Conservation (phyloP, 2,888 invertebrate species). For the Seira musarum region DNA sequence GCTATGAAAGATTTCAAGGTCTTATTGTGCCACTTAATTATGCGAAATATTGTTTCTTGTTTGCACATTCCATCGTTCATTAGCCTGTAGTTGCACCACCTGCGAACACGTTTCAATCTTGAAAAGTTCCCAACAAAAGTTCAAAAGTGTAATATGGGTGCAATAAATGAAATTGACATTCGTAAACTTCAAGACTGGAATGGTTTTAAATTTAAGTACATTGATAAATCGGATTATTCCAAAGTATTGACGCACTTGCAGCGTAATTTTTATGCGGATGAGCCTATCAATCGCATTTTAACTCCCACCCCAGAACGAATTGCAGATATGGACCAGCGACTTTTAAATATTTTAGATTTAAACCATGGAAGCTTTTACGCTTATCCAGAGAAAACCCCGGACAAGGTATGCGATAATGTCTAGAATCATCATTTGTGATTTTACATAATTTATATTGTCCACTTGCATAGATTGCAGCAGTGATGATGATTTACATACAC, state of each 20-base stretch:
- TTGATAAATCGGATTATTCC: conserved; percentile 32
- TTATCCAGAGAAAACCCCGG: conserved; percentile 35
- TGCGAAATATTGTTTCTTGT: no score
- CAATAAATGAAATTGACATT: no score
- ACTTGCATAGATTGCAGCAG: conserved; percentile 34
- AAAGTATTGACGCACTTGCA: conserved; percentile 23
- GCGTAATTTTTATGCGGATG: conserved; percentile 42
- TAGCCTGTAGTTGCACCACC: no score
- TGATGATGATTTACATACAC: conserved; percentile 38
- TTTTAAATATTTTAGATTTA: conserved; percentile 24
- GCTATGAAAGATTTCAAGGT: no score
- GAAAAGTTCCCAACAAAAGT: no score
- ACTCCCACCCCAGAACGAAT: conserved; percentile 39
- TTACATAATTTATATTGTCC: no score
- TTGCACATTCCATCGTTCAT: no score
- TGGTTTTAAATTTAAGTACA: conserved; percentile 36
- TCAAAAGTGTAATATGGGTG: no score
- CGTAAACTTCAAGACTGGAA: conserved; percentile 42
- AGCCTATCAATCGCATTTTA: conserved; percentile 36
- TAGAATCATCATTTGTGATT: no score
- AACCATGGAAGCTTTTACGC: conserved; percentile 40
- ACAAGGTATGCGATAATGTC: conserved; percentile 47
- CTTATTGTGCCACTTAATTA: no score
- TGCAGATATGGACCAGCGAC: conserved; percentile 24
- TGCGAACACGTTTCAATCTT: no score